Conservation (phyloP, 2,888 invertebrate genomes). For the Deroplatys truncata region DNA sequence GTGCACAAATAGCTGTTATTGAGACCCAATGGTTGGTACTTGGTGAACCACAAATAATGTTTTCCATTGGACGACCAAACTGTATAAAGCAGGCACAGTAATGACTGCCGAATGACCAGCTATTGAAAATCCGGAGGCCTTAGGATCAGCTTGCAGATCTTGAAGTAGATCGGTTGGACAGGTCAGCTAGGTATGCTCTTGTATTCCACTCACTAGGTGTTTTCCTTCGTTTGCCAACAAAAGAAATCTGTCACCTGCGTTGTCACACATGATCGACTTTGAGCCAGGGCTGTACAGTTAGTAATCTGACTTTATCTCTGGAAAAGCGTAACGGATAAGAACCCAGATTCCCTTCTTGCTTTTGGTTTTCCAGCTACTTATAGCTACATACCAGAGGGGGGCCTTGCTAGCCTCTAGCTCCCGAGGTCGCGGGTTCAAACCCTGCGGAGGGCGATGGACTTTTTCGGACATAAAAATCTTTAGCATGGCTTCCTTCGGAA, state of each 20-base stretch:
- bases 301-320: neutral
- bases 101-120: constrained; percentile 12
- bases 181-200: neutral
- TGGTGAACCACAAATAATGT: neutral
- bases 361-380: too few relatives aligned
- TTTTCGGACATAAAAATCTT: too few relatives aligned
- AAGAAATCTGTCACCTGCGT: constrained; percentile 5
- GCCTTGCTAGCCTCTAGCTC: too few relatives aligned
- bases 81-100: neutral
- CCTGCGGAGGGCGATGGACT: too few relatives aligned
- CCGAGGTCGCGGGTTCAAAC: too few relatives aligned
- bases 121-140: neutral
- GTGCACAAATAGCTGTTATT: neutral
- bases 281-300: neutral
- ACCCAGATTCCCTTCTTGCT: too few relatives aligned
- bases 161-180: neutral
- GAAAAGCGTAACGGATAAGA: neutral
- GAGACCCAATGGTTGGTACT: neutral
- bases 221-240: constrained; percentile 11
- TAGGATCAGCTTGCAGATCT: neutral
- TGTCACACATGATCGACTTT: neutral
- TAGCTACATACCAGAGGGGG: too few relatives aligned
- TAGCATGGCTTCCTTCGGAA: too few relatives aligned
- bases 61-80: neutral
- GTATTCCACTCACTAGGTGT: neutral